Base-by-base conservation (phyloP, 92 coral and sea anemone genomes). In the Palythoa grandis region DNA sequence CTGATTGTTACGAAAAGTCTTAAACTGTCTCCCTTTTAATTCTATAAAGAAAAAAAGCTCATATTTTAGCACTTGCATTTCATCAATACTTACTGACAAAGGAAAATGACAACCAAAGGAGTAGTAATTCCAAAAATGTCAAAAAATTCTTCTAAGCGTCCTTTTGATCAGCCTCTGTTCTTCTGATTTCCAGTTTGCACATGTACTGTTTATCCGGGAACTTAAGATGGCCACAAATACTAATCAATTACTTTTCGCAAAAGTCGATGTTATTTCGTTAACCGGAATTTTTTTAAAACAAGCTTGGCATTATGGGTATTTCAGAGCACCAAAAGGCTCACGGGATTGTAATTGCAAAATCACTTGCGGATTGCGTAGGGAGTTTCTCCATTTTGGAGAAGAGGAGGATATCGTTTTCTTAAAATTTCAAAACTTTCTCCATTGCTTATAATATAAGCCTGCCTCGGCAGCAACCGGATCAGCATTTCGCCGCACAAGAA, bases 401-500 rank as follows among this genome's bases (percentile, higher is more conserved):
- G 53, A 12, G 61, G 37, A n/a, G 85, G 23, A 3, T 8, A 29
- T 13, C 5, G 35, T 80, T 79, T 66, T 63, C 38, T 66, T 43
- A 16, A 24, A 23, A 78, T 23, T 63, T 66, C 10, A 58, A 80
- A 79, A 73, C 43, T n/a, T 80, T 80, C 74, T 80, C 40, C 74
- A 20, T 80, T 63, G 38, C 74, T 24, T 65, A 80, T 73, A 80
- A 80, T 25, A 80, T 38, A 80, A 90, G 89, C 74, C 98, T 94
- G 98, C 98, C 90, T 82, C 92, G 98, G 98, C 98, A 94, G 98
- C 94, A 87, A 92, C 83, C 84, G 71, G 75, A 63, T 74, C 90
- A 94, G 93, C 89, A 94, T 94, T 94, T 94, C 97, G 92, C 98
- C 98, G 90, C 95, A 94, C 93, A 93, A 91, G 93, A 90, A 92